Evolutionary conservation across 2,888 invertebrate species (phyloP).

Genomic region (Microchrysa polita): DNA sequence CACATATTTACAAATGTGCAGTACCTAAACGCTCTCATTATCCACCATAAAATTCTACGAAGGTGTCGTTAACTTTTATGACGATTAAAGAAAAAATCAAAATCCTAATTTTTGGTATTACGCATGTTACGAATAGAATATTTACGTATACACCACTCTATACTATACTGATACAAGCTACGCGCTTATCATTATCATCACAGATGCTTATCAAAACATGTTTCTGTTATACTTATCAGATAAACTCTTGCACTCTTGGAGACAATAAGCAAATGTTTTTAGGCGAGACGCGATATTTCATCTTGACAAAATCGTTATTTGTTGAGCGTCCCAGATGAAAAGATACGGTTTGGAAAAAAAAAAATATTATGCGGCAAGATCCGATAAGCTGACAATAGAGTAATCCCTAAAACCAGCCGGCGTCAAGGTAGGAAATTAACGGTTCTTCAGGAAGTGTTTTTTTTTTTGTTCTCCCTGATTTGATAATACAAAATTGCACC

Average conservation of each 20-base stretch:
- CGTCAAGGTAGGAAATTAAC: too few relatives aligned
- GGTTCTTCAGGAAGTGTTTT: too few relatives aligned
- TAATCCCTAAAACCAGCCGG: too few relatives aligned
- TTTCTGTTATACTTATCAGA: slow-evolving; percentile 1
- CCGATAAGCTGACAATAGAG: too few relatives aligned
- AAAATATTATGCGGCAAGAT: too few relatives aligned
- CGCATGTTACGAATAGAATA: neutral
- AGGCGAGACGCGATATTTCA: too few relatives aligned
- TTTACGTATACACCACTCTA: too few relatives aligned
- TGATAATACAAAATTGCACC: too few relatives aligned
- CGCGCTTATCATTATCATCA: neutral
- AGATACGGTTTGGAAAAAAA: neutral
- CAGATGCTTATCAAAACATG: neutral
- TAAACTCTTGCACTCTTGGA: neutral
- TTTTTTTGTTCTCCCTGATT: too few relatives aligned
- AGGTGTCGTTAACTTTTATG: slow-evolving; percentile 14
- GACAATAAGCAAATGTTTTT: neutral
- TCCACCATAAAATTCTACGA: neutral
- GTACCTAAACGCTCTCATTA: neutral
- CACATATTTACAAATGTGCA: neutral
- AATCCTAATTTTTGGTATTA: neutral
- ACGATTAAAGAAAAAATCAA: neutral
- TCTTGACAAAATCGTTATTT: neutral
- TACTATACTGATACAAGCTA: neutral
- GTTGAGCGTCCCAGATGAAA: neutral